These are phyloP conservation scores for Nasonia vitripennis DNA, from an alignment of 1,140 invertebrate genomes.

Conservation along the genomic window DNA sequence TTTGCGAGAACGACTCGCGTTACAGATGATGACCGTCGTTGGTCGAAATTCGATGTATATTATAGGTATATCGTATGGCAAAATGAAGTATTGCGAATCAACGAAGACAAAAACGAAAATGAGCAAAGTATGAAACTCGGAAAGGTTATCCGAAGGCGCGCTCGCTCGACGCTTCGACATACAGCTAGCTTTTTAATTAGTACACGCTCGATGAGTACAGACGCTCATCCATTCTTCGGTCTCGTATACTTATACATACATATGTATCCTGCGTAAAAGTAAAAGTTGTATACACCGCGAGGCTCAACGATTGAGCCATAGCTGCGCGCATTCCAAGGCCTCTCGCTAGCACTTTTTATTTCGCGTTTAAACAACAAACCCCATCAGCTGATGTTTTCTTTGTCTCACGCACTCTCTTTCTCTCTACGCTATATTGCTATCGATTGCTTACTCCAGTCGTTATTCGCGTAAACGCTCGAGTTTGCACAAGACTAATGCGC, in stretches of 20 bases:
- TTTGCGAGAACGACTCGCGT: background rate
- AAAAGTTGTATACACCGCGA: slow-evolving; percentile 40
- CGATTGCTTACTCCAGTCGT: background rate
- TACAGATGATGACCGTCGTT: too few species aligned
- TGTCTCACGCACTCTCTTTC: background rate
- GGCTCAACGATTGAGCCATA: slow-evolving; percentile 46
- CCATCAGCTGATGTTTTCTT: slow-evolving; percentile 15
- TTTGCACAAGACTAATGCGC: too few species aligned
- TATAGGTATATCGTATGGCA: too few species aligned
- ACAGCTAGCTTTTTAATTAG: slow-evolving; percentile 38
- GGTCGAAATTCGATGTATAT: too few species aligned
- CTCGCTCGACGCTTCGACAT: slow-evolving; percentile 10
- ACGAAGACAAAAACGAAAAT: background rate
- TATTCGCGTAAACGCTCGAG: background rate
- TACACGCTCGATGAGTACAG: slow-evolving; percentile 38
- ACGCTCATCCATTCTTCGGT: slow-evolving; percentile 38
- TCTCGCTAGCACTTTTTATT: background rate
- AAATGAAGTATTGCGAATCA: too few species aligned
- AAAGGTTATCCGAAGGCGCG: background rate
- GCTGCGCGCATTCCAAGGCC: slow-evolving; percentile 43
- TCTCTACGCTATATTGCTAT: background rate
- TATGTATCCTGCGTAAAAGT: slow-evolving; percentile 39
- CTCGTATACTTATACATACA: background rate
- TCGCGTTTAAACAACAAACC: slow-evolving; percentile 31
- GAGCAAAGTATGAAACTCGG: background rate